Evolutionary conservation across 2,888 invertebrate species (phyloP), one percentile per base, ranked within the genome.

Genomic region (Callyntrura sp.): DNA sequence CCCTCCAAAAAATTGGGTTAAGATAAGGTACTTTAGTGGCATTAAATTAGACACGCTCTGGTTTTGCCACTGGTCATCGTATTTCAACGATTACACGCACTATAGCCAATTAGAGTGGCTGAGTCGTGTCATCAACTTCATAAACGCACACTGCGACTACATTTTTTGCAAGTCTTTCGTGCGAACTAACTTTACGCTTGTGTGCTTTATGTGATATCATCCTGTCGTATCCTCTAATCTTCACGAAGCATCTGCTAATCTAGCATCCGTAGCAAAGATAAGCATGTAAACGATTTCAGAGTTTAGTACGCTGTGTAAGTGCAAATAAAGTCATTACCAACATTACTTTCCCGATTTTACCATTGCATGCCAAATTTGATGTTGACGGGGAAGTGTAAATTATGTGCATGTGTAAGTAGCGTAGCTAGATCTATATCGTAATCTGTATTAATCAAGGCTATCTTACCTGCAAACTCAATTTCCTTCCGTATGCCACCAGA

Each of bases 401-500:
- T 65, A 65, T 65, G 28, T 28, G 0, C 11, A n/a, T n/a, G n/a
- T n/a, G 11, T 28, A 12, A 28, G 25, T 28, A 14, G n/a, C n/a
- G 60, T 62, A 23, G 6, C 4, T 23, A 20, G 60, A 62, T 62
- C 4, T n/a, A 17, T 17, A 6, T 20, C 6, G 1, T 23, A 12
- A 62, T n/a, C n/a, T 62, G 60, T 62, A 55, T 55, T n/a, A 62
- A 62, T 62, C 60, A 23, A 62, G 20, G 23, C 28, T 65, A 14
- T 25, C 65, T 65, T 65, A 65, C 65, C 65, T 65, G 28, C 12
- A 28, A 25, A 65, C 3, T 28, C 28, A 14, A 65, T 28, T 28
- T 65, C 65, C 65, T 65, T 65, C 65, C 65, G 65, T 12, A 65
- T n/a, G n/a, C n/a, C n/a, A n/a, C n/a, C n/a, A n/a, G n/a, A n/a